Base-by-base conservation (phyloP, 2,888 invertebrate species). In the Nebria salina region DNA sequence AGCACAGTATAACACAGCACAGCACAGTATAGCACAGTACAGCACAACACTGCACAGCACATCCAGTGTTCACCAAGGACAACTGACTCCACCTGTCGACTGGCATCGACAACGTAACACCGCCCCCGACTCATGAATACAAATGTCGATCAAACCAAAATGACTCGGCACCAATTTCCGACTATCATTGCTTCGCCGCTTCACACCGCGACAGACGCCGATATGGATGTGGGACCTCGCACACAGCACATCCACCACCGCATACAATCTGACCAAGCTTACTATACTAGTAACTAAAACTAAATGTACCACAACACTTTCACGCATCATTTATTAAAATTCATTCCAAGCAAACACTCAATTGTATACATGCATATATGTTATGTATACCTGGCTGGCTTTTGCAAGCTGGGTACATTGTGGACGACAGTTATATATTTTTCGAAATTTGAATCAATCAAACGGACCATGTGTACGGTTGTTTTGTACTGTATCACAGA, bases 381-480 rank as follows among this genome's bases (percentile, higher is more conserved):
- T 20, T 20, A 20, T 43, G 43, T 43, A 43, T 43, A 43, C 7
- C 43, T 9, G 43, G 9, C 43, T 54, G 13, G 54, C 54, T 54
- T 5, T 54, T 54, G 54, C 13, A 54, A 54, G 54, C 7, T 13
- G 34, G 34, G 34, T 54, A 54, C 7, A 13, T 54, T 11, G 54
- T 54, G 6, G 11, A 54, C 13, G 11, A 8, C 54, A 54, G 54
- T 54, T 11, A 54, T 54, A 34, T 34, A 54, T 54, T 75, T 70
- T 72, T 64, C 80, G 75, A 80, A 80, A 80, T 80, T 80, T 80
- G 72, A 80, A 80, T 80, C 80, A 80, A 80, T 80, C 80, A 80
- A 68, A 80, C 75, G 15, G 72, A 73, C 72, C 73, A 54, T 54
- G 54, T 54, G 54, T 7, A 54, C 54, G 54, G 54, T 54, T 54